These are phyloP conservation scores for Drosophila watanabei DNA, from an alignment of 1,140 invertebrate genomes.

Conservation along the genomic window DNA sequence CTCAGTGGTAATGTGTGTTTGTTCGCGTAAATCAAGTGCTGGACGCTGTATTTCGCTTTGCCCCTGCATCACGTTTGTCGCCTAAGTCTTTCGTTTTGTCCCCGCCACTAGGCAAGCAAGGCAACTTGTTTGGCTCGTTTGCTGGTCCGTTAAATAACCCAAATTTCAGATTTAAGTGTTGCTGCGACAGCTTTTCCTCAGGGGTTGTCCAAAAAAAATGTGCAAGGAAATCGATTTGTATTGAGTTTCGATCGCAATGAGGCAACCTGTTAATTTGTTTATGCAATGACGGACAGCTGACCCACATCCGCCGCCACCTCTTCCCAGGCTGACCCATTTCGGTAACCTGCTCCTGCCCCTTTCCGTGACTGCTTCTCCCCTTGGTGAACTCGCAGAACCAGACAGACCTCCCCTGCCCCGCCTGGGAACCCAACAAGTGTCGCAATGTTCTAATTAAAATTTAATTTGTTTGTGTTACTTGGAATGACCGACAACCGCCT, in stretches of 20 bases:
- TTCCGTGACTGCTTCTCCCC: constrained; percentile 5
- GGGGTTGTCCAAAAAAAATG: constrained; percentile 36
- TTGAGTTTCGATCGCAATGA: constrained; percentile 26
- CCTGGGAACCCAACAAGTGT: constrained; percentile 45
- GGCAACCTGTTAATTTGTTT: constrained; percentile 39
- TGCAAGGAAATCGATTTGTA: constrained; percentile 50
- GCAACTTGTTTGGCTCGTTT: constrained; percentile 50
- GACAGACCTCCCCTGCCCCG: not conserved
- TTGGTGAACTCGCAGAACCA: constrained; percentile 31
- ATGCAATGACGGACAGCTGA: constrained; percentile 41
- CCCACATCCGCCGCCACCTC: constrained; percentile 11
- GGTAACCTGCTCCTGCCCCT: constrained; percentile 44
- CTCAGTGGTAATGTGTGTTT: constrained; percentile 42
- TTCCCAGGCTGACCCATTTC: constrained; percentile 28
- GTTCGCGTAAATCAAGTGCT: constrained; percentile 44
- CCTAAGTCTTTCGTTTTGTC: constrained; percentile 58
- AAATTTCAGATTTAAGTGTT: constrained; percentile 67
- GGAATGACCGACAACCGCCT: constrained; percentile 74
- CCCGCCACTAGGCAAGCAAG: constrained; percentile 1
- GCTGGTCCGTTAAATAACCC: constrained; percentile 83
- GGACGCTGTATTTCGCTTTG: constrained; percentile 57
- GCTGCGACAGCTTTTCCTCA: constrained; percentile 60
- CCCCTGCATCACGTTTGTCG: constrained; percentile 41
- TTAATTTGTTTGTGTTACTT: constrained; percentile 68
- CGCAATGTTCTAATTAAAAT: constrained; percentile 80